Percentiles rank a stretch among this genome's conserved stretches.
Conservation (phyloP, 2,888 invertebrate species). For the Scrobipalpa costella region DNA sequence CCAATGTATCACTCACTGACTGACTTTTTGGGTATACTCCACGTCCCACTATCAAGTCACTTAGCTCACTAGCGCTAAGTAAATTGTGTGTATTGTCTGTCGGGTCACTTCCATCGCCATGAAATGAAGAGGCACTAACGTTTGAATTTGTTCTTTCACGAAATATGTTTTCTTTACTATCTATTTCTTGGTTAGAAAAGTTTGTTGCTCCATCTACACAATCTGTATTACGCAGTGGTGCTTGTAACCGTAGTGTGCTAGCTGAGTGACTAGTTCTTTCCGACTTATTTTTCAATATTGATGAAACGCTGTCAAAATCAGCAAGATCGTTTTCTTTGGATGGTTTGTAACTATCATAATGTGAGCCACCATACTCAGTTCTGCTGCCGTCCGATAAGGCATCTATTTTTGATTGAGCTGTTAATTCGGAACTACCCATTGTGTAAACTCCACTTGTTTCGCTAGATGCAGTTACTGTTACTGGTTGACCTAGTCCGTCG, state of each 20-base stretch:
- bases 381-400: constrained; percentile 69
- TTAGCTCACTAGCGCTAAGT: constrained; percentile 90
- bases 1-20: constrained; percentile 91
- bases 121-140: constrained; percentile 90
- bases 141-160: constrained; percentile 88
- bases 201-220: constrained; percentile 74
- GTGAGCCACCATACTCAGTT: constrained; percentile 75
- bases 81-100: constrained; percentile 88
- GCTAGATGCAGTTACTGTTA: constrained; percentile 86
- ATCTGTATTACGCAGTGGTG: constrained; percentile 63
- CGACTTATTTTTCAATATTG: constrained; percentile 76
- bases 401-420: constrained; percentile 82
- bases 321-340: constrained; percentile 75
- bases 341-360: constrained; percentile 81
- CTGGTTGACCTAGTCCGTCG: constrained; percentile 72
- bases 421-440: constrained; percentile 85
- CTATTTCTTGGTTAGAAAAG: constrained; percentile 66
- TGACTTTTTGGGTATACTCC: constrained; percentile 87
- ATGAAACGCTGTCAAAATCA: constrained; percentile 76
- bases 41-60: constrained; percentile 90
- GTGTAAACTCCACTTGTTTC: constrained; percentile 94
- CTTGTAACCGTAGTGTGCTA: constrained; percentile 50
- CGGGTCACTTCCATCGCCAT: constrained; percentile 94
- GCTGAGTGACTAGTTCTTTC: constrained; percentile 61
- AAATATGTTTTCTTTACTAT: constrained; percentile 75